Conservation (phyloP, 92 coral and sea anemone species). For the Phenganax stokvisi region DNA sequence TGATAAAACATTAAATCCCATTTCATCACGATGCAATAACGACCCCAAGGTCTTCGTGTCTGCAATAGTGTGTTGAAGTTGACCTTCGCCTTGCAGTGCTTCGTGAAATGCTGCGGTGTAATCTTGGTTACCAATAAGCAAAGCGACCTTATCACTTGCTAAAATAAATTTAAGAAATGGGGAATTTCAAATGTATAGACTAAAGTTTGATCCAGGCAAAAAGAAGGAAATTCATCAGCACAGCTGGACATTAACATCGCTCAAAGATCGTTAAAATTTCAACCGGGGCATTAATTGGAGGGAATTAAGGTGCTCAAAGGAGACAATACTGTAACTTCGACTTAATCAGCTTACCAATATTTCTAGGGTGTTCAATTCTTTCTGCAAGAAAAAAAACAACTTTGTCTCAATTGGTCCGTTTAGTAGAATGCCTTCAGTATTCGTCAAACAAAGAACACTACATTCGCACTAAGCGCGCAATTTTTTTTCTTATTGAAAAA, state of each 20-base stretch:
- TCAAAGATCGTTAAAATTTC: too few relatives aligned
- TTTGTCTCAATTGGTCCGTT: too few relatives aligned
- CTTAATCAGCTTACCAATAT: not conserved
- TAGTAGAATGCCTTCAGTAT: too few relatives aligned
- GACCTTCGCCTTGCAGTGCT: slow-evolving; percentile 47
- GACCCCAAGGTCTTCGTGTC: slow-evolving; percentile 80
- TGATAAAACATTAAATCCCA: slow-evolving; percentile 93
- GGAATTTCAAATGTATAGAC: not conserved
- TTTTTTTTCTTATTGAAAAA: too few relatives aligned
- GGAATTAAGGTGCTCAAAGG: too few relatives aligned
- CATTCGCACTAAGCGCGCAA: too few relatives aligned
- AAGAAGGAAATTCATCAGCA: too few relatives aligned
- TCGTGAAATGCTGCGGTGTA: slow-evolving; percentile 56
- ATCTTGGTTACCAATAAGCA: slow-evolving; percentile 78
- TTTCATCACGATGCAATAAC: slow-evolving; percentile 67
- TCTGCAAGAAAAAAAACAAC: not conserved
- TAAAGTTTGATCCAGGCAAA: not conserved
- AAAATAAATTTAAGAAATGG: not conserved
- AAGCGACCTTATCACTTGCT: slow-evolving; percentile 82
- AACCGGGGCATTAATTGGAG: too few relatives aligned
- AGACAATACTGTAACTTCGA: not conserved
- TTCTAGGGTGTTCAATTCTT: not conserved
- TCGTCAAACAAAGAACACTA: too few relatives aligned
- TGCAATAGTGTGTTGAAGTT: slow-evolving; percentile 69
- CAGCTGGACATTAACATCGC: too few relatives aligned